Evolutionary conservation across 1,140 invertebrate species (phyloP), one percentile per base, ranked within the genome.

Genomic region (Apocrypta bakeri): DNA sequence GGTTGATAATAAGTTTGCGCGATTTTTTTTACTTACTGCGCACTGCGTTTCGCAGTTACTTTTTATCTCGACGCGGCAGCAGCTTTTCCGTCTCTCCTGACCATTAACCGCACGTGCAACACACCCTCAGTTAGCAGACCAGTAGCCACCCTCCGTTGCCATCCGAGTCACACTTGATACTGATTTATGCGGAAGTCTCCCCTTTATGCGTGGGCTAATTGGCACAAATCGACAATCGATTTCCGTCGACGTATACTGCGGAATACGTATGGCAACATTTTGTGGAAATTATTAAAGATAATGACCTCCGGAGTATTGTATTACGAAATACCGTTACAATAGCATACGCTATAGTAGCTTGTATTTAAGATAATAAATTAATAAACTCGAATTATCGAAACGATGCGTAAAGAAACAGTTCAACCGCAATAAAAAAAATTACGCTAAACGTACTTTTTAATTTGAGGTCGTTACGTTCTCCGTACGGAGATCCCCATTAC

Each of bases 91-190:
- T 42, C 76, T 68, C 76, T 78, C 76, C 33, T 68, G 76, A 78
- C 76, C 76, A 78, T 78, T 78, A 68, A 78, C 76, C 76, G 76
- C 76, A 78, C 76, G 76, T 78, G 76, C 76, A n/a, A 42, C 61
- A n/a, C 74, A 64, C 76, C 76, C 76, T 68, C 63, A 68, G 76
- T 78, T 78, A 78, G 63, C 56, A 12, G 17, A 31, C 74, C 40
- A 31, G 21, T 27, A 37, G 63, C 48, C n/a, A 14, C 75, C 75
- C 75, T 78, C 75, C 17, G 9, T 37, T 37, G 48, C 48, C 48
- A 21, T 27, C 4, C 74, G 24, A 76, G 74, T 78, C 76, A 78
- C 63, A 78, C 63, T 78, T 78, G 76, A 78, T 78, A 78, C 76
- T 78, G 76, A 78, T 78, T 78, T 78, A 78, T 78, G 76, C 76